These are phyloP conservation scores for Dryocosmus kuriphilus DNA, from an alignment of 2,888 invertebrate species.

Conservation along the genomic window DNA sequence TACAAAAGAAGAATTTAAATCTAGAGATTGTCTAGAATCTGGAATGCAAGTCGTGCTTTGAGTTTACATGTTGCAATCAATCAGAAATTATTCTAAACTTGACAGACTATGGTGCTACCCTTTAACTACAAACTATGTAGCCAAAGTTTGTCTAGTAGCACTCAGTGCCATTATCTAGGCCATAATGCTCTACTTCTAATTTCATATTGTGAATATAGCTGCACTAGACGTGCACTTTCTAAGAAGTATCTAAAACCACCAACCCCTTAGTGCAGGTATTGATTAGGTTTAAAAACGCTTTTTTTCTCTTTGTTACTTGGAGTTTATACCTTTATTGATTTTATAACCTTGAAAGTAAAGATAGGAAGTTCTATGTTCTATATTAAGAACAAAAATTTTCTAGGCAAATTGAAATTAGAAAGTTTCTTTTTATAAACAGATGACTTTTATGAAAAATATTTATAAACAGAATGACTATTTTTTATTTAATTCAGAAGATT, in stretches of 20 bases:
- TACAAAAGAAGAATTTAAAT: neutral
- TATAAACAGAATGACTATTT: neutral
- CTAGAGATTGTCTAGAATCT: neutral
- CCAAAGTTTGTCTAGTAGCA: constrained; percentile 63
- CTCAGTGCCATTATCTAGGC: constrained; percentile 66
- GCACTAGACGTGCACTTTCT: constrained; percentile 37
- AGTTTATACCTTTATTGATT: constrained; percentile 4
- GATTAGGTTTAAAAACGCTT: neutral
- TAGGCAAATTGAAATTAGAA: neutral
- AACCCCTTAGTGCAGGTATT: constrained; percentile 5
- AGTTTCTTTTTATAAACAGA: neutral
- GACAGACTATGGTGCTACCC: constrained; percentile 56
- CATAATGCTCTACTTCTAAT: constrained; percentile 72
- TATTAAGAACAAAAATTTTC: neutral
- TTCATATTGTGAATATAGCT: constrained; percentile 52
- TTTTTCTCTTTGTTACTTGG: constrained; percentile 1
- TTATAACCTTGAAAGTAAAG: neutral
- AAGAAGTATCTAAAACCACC: constrained; percentile 20
- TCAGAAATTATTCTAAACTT: constrained; percentile 11
- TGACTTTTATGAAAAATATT: too few species aligned
- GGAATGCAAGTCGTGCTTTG: constrained; percentile 1
- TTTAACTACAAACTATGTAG: constrained; percentile 65
- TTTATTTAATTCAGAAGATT: neutral
- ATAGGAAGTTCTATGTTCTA: neutral
- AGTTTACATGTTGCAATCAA: neutral